These are phyloP conservation scores for Agrochola lota DNA, from an alignment of 2,888 invertebrate species.

Conservation along the genomic window DNA sequence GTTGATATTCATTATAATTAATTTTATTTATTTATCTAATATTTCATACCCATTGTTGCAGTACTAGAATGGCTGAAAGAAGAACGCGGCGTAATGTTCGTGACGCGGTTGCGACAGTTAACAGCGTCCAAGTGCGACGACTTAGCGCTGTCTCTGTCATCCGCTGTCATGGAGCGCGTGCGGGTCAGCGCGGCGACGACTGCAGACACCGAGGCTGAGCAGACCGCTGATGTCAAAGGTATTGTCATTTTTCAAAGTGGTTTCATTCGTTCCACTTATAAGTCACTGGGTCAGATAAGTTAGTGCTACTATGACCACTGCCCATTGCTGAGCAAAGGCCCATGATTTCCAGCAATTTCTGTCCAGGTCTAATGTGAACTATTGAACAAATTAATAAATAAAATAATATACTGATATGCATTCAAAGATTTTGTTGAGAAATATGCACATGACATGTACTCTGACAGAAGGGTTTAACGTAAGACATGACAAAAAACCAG, in stretches of 20 bases:
- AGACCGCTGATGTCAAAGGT: slow-evolving; percentile 67
- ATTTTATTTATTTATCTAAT: not conserved
- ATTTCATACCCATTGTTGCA: slow-evolving; percentile 63
- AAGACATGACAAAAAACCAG: not conserved
- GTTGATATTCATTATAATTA: not conserved
- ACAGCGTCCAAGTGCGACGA: slow-evolving; percentile 91
- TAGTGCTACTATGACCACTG: not conserved
- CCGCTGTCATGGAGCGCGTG: slow-evolving; percentile 89
- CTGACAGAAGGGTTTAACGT: not conserved
- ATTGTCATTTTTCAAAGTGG: not conserved
- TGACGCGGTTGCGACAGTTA: slow-evolving; percentile 91
- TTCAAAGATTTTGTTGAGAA: not conserved
- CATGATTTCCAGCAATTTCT: not conserved
- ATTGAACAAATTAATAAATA: not conserved
- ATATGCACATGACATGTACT: not conserved
- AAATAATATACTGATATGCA: not conserved
- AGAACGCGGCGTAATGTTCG: slow-evolving; percentile 91
- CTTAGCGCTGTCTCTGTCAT: slow-evolving; percentile 90
- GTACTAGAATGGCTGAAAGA: slow-evolving; percentile 91
- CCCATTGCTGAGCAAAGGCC: not conserved
- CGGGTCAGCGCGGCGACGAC: slow-evolving; percentile 67
- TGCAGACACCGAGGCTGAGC: slow-evolving; percentile 67
- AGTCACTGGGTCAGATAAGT: not conserved
- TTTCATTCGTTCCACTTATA: no score
- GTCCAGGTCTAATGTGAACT: not conserved